These are phyloP conservation scores for Lampropteryx suffumata DNA, from an alignment of 2,888 invertebrate species.

Conservation along the genomic window DNA sequence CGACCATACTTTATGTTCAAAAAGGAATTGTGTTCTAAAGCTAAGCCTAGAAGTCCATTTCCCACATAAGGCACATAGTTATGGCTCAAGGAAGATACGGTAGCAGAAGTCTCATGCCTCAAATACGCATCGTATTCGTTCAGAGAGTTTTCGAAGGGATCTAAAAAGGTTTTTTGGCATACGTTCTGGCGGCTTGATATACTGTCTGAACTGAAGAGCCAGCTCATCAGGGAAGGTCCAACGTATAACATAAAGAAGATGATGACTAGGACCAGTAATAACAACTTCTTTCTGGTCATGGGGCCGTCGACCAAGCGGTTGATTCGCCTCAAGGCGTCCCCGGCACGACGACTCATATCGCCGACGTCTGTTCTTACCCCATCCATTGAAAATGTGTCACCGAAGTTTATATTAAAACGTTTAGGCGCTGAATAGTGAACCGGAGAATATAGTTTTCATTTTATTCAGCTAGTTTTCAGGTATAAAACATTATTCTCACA, in stretches of 20 bases:
- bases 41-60: constrained; percentile 88
- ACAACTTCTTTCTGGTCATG: constrained; percentile 74
- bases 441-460: constrained; percentile 7
- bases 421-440: background rate
- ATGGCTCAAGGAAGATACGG: constrained; percentile 74
- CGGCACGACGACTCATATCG: constrained; percentile 74
- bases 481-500: background rate
- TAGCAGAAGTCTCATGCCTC: constrained; percentile 80
- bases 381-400: constrained; percentile 57
- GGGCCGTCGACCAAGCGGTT: constrained; percentile 75
- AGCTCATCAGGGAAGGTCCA: constrained; percentile 85
- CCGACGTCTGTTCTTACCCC: constrained; percentile 54
- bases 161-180: constrained; percentile 86
- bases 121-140: constrained; percentile 87
- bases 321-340: constrained; percentile 69
- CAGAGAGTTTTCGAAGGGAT: constrained; percentile 83
- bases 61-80: constrained; percentile 89
- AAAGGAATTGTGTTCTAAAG: constrained; percentile 84
- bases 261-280: constrained; percentile 76
- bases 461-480: background rate
- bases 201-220: constrained; percentile 80
- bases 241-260: constrained; percentile 85
- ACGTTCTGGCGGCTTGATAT: constrained; percentile 77
- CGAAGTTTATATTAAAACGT: background rate
- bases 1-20: constrained; percentile 87